Base-by-base conservation (phyloP, 2,888 invertebrate species). In the Actias luna region DNA sequence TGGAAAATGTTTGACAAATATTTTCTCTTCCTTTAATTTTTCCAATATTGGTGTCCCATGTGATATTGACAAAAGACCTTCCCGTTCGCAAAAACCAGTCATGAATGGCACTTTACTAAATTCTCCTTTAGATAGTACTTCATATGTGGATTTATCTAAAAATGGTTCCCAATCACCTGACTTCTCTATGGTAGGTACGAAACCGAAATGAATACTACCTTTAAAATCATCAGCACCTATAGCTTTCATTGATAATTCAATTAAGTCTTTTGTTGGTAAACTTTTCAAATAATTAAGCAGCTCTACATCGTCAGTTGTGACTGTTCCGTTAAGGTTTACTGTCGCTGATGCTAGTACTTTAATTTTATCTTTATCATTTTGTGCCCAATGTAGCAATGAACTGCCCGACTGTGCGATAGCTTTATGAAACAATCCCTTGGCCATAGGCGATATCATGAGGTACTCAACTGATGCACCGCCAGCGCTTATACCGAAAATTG, bases 331-430 rank as follows among this genome's bases (percentile, higher is more conserved):
- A 0, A 82, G 14, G 0, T 64, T 12, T 5, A 89, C 82, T 67
- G 93, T 83, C 62, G 76, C 79, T 35, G 68, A 65, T 2, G 88
- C 88, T 63, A 87, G 72, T 8, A 78, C 67, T 68, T 80, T 85
- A 22, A 87, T 65, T 42, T 64, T 63, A 22, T 27, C 70, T 27
- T 82, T 77, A 10, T 69, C 77, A 61, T 86, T 87, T 57, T 80
- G 86, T 50, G 92, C 92, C 93, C 93, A 94, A n/a, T 83, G 87
- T 46, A 84, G 73, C 50, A 94, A 70, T 10, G 92, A 84, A 0
- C 92, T 89, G 0, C 93, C 94, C n/a, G 94, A 94, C 73, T 93
- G 93, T 10, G 93, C 85, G 63, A 94, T 93, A 0, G 89, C 91
- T 81, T 89, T 91, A 65, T 93, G 93, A 64, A 93, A 94, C 42